phyloP scores from a whole-genome alignment of 2,113 vertebrate genomes.

The Cromileptes altivelis region DNA sequence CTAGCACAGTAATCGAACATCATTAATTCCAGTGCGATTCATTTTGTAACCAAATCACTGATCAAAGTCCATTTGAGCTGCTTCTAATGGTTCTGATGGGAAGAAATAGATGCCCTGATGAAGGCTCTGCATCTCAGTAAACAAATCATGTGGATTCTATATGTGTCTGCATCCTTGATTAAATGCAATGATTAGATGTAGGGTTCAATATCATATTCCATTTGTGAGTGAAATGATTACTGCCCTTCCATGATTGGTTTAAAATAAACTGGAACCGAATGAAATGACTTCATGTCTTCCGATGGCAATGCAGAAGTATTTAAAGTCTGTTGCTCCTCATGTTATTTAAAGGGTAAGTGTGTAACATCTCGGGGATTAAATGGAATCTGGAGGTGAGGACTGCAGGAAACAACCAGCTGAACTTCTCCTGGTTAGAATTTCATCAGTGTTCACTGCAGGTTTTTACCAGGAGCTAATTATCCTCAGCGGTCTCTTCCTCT shows the following conservation, averaged over 20 bases:
- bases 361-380: not conserved
- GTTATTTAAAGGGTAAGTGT: not conserved
- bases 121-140: constrained; percentile 39
- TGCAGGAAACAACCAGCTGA: too few species aligned
- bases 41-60: constrained; percentile 76
- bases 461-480: too few species aligned
- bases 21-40: constrained; percentile 74
- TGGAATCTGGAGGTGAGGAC: too few species aligned
- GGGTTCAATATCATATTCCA: constrained; percentile 37
- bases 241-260: not conserved
- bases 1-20: constrained; percentile 72
- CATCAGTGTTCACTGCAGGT: too few species aligned
- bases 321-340: not conserved
- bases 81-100: constrained; percentile 43
- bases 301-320: not conserved
- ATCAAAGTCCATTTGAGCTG: constrained; percentile 66
- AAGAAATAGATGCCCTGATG: constrained; percentile 35
- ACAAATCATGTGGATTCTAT: constrained; percentile 50
- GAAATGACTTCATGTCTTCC: not conserved
- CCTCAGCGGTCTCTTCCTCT: too few species aligned
- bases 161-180: constrained; percentile 48
- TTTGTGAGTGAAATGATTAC: constrained; percentile 31
- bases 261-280: not conserved
- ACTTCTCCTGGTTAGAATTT: too few species aligned
- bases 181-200: constrained; percentile 47